These are phyloP conservation scores for Centruroides sculpturatus DNA, from an alignment of 1,140 invertebrate species.

Conservation along the genomic window DNA sequence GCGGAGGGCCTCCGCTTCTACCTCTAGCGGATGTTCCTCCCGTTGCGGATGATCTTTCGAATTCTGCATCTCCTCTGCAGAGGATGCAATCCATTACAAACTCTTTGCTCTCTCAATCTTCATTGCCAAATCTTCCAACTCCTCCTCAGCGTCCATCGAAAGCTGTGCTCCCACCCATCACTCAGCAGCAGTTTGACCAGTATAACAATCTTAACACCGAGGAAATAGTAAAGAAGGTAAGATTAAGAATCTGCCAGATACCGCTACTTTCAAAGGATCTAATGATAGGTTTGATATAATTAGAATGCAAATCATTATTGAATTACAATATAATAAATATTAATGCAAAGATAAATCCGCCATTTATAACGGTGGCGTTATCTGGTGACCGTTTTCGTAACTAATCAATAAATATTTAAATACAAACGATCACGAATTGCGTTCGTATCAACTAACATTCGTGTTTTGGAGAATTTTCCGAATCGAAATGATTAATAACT, in stretches of 20 bases:
- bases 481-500: no score
- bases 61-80: conserved; percentile 61
- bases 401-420: no score
- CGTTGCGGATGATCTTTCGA: conserved; percentile 5
- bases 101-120: conserved; percentile 79
- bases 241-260: not conserved
- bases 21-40: conserved; percentile 5
- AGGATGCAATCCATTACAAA: conserved; percentile 97
- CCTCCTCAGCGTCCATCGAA: conserved; percentile 51
- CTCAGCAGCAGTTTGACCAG: conserved; percentile 96
- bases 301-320: no score
- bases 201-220: conserved; percentile 98
- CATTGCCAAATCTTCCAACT: conserved; percentile 24
- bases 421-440: no score
- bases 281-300: no score
- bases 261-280: no score
- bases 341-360: no score
- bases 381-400: no score
- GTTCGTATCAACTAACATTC: no score
- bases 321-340: no score
- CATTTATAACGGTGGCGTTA: no score
- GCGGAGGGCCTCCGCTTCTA: not conserved
- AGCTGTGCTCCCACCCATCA: conserved; percentile 92
- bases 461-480: no score
- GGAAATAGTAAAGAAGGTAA: conserved; percentile 87